Percentiles rank a stretch among this genome's conserved stretches.
Conservation (phyloP, 2,888 invertebrate species). For the Polydrusus pterygomalis region DNA sequence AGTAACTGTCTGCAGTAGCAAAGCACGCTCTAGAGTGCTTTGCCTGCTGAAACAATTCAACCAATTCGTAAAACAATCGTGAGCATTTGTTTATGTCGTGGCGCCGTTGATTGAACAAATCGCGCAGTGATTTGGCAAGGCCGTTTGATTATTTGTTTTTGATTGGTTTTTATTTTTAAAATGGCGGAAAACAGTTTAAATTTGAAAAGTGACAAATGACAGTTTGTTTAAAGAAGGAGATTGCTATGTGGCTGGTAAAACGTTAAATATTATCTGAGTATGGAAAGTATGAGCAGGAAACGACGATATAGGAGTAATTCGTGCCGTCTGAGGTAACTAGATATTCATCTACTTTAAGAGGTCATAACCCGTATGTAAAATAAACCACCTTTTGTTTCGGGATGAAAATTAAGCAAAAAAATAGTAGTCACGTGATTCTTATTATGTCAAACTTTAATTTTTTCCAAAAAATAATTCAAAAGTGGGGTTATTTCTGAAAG, state of each 20-base stretch:
- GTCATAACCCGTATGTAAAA: too few relatives aligned
- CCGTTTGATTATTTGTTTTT: conserved; percentile 10
- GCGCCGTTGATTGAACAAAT: conserved; percentile 6
- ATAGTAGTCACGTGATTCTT: too few relatives aligned
- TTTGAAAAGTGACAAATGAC: conserved; percentile 31
- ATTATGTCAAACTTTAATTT: too few relatives aligned
- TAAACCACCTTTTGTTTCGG: too few relatives aligned
- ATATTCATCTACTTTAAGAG: too few relatives aligned
- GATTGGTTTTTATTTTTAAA: background rate
- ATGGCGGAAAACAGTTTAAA: conserved; percentile 29
- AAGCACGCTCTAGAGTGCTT: conserved; percentile 29
- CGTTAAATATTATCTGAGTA: background rate
- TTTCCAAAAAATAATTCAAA: too few relatives aligned
- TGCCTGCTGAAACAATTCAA: conserved; percentile 14
- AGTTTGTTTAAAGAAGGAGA: background rate
- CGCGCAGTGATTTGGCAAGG: conserved; percentile 28
- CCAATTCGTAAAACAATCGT: conserved; percentile 21
- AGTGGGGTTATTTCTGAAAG: too few relatives aligned
- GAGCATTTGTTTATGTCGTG: conserved; percentile 10
- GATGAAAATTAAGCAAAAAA: too few relatives aligned
- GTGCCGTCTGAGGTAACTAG: conserved; percentile 43
- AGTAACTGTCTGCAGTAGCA: conserved; percentile 35
- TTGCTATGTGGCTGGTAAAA: background rate
- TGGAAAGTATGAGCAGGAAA: conserved; percentile 43
- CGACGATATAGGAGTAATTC: conserved; percentile 44